Evolutionary conservation across 2,113 vertebrate species (phyloP).

Genomic region (Athene noctua): DNA sequence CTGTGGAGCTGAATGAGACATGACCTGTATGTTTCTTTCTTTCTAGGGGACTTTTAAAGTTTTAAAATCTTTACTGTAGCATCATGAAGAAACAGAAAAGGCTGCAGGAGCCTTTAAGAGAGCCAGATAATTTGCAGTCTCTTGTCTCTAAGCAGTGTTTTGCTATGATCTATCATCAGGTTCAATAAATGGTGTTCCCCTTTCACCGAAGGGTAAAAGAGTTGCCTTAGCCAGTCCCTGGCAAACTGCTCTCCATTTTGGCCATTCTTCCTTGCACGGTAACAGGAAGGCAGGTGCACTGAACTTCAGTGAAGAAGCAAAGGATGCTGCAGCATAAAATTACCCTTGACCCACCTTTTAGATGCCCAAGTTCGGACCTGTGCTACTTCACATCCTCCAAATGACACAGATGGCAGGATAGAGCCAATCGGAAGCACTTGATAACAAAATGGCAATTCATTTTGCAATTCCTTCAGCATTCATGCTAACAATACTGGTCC

Average conservation of each 20-base stretch:
- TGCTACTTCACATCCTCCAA: slow-evolving; percentile 57
- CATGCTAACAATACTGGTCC: slow-evolving; percentile 78
- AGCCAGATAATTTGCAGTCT: background rate
- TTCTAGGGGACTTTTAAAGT: background rate
- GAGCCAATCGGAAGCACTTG: slow-evolving; percentile 79
- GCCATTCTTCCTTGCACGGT: fast-evolving
- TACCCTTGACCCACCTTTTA: slow-evolving; percentile 42
- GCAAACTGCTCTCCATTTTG: background rate
- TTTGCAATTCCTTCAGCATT: slow-evolving; percentile 78
- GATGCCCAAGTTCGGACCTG: slow-evolving; percentile 57
- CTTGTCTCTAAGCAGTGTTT: background rate
- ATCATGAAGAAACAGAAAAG: background rate
- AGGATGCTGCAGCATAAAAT: slow-evolving; percentile 1
- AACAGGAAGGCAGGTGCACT: background rate
- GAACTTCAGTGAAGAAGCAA: background rate
- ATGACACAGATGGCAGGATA: slow-evolving; percentile 78
- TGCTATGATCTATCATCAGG: background rate
- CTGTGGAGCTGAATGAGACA: background rate
- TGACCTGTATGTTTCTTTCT: background rate
- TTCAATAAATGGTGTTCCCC: background rate
- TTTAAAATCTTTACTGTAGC: background rate
- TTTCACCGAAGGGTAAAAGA: background rate
- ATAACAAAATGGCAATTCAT: slow-evolving; percentile 74
- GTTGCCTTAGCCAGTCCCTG: background rate
- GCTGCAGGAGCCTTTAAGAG: background rate